Base-by-base conservation (phyloP, 2,113 vertebrate genomes). In the Oncorhynchus kisutch region DNA sequence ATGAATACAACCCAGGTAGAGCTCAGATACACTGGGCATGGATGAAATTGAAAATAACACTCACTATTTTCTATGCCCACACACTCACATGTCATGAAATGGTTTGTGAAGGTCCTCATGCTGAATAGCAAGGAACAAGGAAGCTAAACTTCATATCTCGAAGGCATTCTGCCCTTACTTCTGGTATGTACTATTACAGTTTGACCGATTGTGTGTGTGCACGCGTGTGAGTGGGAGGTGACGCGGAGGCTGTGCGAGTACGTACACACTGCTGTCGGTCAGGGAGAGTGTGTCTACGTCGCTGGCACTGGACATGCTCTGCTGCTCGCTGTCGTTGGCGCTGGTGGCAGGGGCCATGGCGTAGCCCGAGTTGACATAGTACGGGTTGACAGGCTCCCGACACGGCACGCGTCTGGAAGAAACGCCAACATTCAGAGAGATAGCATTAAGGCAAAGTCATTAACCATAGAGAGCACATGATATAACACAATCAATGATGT, bases 241-340 rank as follows among this genome's bases (percentile, higher is more conserved):
- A 49, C 20, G 25, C 71, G 67, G 67, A 67, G 29, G 71, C 49
- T 76, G 79, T 31, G 3, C 72, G 67, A 49, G 34, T 67, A 96
- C 97, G n/a, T 95, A 98, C 65, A 98, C 89, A 57, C 91, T 99
- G 94, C 97, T 99, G 94, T 99, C 98, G 0, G 97, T 96, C 90
- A 99, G 92, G 0, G 98, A 99, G 89, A 99, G 92, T 2, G 97
- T 98, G 87, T 99, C 98, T 0, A 97, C 98, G 0, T 99, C 98
- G 0, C 98, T 99, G 81, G 98, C 98, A 0, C 98, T 99, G 81
- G 98, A 99, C 95, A 99, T 96, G 93, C 98, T 99, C 93, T 99
- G 98, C 90, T 99, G 98, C 91, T 99, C 98, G 0, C 98, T 99
- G 95, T 99, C 98, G 0, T 99, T 99, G 88, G 98, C 96, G 4